Conservation (phyloP, 2,797 vertebrate genomes). For the Dallia pectoralis region DNA sequence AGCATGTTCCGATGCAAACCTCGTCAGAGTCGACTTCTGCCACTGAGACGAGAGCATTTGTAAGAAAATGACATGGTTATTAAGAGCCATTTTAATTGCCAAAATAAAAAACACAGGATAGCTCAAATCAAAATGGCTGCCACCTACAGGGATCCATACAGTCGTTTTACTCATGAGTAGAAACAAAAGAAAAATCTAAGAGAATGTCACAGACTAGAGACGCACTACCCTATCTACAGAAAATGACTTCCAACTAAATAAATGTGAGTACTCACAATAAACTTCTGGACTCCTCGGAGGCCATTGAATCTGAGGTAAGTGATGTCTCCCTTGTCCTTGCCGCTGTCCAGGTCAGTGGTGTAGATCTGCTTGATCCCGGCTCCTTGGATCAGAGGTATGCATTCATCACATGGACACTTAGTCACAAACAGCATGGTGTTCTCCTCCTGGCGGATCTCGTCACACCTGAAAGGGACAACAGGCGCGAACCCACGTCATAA, state of each 20-base stretch:
- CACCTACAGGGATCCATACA: background rate
- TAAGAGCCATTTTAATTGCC: background rate
- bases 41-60: constrained; percentile 76
- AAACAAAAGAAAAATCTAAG: background rate
- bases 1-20: constrained; percentile 19
- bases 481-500: background rate
- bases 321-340: constrained; percentile 91
- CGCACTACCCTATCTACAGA: background rate
- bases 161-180: background rate
- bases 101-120: background rate
- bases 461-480: constrained; percentile 68
- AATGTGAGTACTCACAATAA: constrained; percentile 78
- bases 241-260: background rate
- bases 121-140: background rate
- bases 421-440: constrained; percentile 91
- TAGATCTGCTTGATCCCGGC: constrained; percentile 92
- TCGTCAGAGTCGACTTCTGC: constrained; percentile 71
- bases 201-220: background rate
- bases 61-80: constrained; percentile 15
- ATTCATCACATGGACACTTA: constrained; percentile 95
- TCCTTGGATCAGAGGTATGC: constrained; percentile 89
- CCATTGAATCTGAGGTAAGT: constrained; percentile 88
- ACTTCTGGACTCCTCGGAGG: constrained; percentile 81
- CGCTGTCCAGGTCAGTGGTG: constrained; percentile 86
- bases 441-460: constrained; percentile 83